Evolutionary conservation across 2,113 vertebrate species (phyloP), one percentile per base, ranked within the genome.

Genomic region (Herpailurus yagouaroundi): DNA sequence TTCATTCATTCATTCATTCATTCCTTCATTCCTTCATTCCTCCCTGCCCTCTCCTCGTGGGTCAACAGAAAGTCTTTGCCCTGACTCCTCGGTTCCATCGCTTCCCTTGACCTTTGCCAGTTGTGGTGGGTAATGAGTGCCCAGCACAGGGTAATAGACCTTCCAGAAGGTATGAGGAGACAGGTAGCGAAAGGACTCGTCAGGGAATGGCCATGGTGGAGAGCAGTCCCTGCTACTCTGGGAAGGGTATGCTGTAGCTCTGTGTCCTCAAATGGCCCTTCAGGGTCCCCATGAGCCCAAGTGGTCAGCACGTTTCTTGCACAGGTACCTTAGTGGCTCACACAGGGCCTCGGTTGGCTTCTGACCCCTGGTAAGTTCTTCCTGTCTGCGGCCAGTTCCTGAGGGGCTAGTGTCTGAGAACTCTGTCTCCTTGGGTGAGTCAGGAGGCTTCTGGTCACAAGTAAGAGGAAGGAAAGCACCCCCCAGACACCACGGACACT

Each of bases 251-350:
- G 1, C 0, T 1, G 15, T 29, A 23, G 66, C 64, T 38, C 48
- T 5, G 16, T 8, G 33, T 41, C 73, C 10, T 15, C 50, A 1
- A 4, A 4, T 0, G 64, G 92, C 31, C 25, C 63, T 76, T 13
- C 10, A 0, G 4, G n/a, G 69, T 27, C 48, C 1, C 8, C 31
- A 0, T 0, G 11, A 48, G 1, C 38, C 66, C 2, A 3, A 4
- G 7, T 1, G 45, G 23, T 0, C 31, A 55, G 27, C 1, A 0
- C 11, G 2, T 33, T 19, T 77, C 52, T 11, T 19, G 23, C 36
- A 7, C 50, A n/a, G 66, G 38, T 4, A 4, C 38, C 57, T 82
- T 21, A 19, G 60, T n/a, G 11, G 38, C 68, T 77, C n/a, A 10
- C 68, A 23, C 4, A 10, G 45, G 38, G 31, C 55, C 55, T 29